A percentile compares a stretch with the other conserved stretches of the same genome.
These are phyloP conservation scores for Acanthurus tractus DNA, from an alignment of 2,797 vertebrate species.

Conservation along the genomic window DNA sequence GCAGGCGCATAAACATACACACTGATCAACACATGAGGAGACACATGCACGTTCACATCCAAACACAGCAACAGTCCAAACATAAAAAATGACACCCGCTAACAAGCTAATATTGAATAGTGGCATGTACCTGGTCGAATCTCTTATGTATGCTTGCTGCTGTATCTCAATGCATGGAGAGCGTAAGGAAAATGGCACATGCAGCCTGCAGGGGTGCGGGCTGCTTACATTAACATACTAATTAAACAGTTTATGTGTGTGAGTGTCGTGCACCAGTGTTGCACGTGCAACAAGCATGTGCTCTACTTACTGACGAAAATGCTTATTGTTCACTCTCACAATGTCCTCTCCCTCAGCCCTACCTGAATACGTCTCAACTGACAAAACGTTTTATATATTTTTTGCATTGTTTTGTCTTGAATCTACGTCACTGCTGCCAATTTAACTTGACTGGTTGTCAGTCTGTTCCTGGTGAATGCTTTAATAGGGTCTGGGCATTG, in stretches of 20 bases:
- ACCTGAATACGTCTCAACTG: conserved; percentile 4
- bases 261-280: conserved; percentile 6
- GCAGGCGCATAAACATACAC: neutral
- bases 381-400: neutral
- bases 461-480: neutral
- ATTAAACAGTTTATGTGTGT: conserved; percentile 40
- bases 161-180: conserved; percentile 30
- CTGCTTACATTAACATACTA: conserved; percentile 72
- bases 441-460: neutral
- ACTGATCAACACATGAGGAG: conserved; percentile 12
- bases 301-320: conserved; percentile 46
- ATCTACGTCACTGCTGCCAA: neutral
- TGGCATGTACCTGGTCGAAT: neutral
- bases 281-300: conserved; percentile 65
- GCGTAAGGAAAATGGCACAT: conserved; percentile 41
- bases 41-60: neutral
- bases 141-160: neutral
- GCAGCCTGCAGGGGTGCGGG: conserved; percentile 48
- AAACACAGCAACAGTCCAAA: conserved; percentile 1
- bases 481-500: neutral
- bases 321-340: conserved; percentile 30
- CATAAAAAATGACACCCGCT: neutral
- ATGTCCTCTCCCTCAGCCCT: neutral
- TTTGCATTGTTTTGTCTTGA: neutral
- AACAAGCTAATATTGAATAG: neutral